Percentiles rank a stretch among this genome's conserved stretches.
These are phyloP conservation scores for Amphibalanus amphitrite DNA, from an alignment of 1,140 invertebrate genomes.

Conservation along the genomic window DNA sequence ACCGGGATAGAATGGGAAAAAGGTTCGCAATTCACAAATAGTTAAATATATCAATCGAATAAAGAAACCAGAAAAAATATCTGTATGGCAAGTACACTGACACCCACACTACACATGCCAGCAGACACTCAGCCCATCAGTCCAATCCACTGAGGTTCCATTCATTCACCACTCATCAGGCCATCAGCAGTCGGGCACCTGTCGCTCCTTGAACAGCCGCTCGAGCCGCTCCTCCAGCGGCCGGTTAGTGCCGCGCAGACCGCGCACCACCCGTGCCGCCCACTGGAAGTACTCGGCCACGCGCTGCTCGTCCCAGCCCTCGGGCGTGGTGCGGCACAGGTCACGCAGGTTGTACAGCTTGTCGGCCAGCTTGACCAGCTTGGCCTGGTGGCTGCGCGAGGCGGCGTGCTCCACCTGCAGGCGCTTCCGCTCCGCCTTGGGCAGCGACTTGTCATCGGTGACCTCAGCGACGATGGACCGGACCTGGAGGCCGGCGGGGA, in stretches of 20 bases:
- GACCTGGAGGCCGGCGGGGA: background rate
- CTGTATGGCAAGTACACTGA: too few species aligned
- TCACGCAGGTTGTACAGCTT: slow-evolving; percentile 74
- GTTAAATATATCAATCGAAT: too few species aligned
- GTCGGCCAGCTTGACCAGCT: slow-evolving; percentile 66
- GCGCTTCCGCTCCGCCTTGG: slow-evolving; percentile 45
- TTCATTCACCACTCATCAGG: too few species aligned
- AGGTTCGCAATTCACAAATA: too few species aligned
- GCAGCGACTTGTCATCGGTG: slow-evolving; percentile 57
- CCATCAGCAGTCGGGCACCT: background rate
- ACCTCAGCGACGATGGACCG: slow-evolving; percentile 15
- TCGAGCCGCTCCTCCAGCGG: slow-evolving; percentile 43
- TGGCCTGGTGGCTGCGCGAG: slow-evolving; percentile 39
- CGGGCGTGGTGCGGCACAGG: slow-evolving; percentile 39
- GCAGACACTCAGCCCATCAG: too few species aligned
- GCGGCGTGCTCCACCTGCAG: slow-evolving; percentile 48
- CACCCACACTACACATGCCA: too few species aligned
- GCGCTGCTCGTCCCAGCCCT: slow-evolving; percentile 41
- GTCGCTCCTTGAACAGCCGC: slow-evolving; percentile 39
- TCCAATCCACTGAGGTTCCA: too few species aligned
- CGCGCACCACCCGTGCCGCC: slow-evolving; percentile 48
- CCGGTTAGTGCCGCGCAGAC: slow-evolving; percentile 44
- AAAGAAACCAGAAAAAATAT: too few species aligned
- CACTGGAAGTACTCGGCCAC: slow-evolving; percentile 50
- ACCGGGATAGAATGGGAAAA: too few species aligned